Evolutionary conservation across 2,113 vertebrate species (phyloP).

Genomic region (Hydrochoerus hydrochaeris): DNA sequence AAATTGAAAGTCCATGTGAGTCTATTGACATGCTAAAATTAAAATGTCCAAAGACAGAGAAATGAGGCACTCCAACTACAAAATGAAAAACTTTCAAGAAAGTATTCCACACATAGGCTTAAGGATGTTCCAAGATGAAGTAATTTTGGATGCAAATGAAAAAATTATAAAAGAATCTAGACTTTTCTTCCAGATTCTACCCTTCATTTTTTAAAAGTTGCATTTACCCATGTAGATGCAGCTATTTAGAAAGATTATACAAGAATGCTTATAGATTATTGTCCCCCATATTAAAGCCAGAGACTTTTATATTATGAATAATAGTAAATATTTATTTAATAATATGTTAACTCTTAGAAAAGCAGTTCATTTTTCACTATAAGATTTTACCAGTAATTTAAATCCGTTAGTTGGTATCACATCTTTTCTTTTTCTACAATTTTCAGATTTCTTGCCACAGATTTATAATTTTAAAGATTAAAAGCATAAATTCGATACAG

Average conservation of each 20-base stretch:
- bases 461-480: conserved; percentile 14
- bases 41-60: neutral
- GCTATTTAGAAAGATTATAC: conserved; percentile 14
- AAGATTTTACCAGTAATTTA: neutral
- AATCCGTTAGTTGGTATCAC: neutral
- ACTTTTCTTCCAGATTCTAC: neutral
- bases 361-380: conserved; percentile 13
- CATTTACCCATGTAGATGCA: conserved; percentile 19
- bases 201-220: neutral
- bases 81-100: conserved; percentile 45
- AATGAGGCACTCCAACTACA: neutral
- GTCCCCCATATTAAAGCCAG: neutral
- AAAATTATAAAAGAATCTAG: neutral
- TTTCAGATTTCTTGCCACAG: neutral
- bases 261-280: conserved; percentile 51
- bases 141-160: neutral
- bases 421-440: neutral
- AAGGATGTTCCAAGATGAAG: conserved; percentile 40
- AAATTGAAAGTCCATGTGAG: neutral
- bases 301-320: conserved; percentile 57
- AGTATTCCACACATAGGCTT: neutral
- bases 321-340: conserved; percentile 71
- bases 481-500: neutral
- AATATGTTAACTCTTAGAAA: conserved; percentile 42
- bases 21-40: conserved; percentile 30